Conservation (phyloP, 2,113 vertebrate species). For the Triplophysa dalaica region DNA sequence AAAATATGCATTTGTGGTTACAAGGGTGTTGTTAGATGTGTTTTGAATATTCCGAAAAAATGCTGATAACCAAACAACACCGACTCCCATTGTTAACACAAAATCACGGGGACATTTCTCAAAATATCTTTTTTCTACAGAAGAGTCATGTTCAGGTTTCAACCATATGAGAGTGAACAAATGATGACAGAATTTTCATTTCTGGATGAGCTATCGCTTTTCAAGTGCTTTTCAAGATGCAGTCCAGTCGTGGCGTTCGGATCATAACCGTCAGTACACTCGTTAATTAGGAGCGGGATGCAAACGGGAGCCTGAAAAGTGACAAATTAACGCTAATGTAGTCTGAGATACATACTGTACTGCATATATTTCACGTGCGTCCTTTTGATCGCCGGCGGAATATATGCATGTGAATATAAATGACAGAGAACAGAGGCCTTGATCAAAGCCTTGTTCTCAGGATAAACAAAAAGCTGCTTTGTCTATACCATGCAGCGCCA, state of each 20-base stretch:
- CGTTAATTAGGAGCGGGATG: slow-evolving; percentile 48
- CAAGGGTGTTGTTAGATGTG: too few species aligned
- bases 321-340: slow-evolving; percentile 50
- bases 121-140: too few species aligned
- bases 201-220: too few species aligned
- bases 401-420: slow-evolving; percentile 47
- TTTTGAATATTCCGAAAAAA: too few species aligned
- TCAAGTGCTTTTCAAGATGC: not conserved
- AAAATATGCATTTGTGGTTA: not conserved
- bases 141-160: too few species aligned
- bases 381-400: slow-evolving; percentile 50
- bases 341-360: slow-evolving; percentile 35
- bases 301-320: slow-evolving; percentile 44
- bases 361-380: slow-evolving; percentile 39
- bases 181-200: too few species aligned
- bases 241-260: slow-evolving; percentile 17
- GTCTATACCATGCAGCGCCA: slow-evolving; percentile 52
- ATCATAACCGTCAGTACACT: slow-evolving; percentile 42
- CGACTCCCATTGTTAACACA: too few species aligned
- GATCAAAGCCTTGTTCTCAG: slow-evolving; percentile 45
- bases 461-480: slow-evolving; percentile 44
- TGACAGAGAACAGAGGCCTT: slow-evolving; percentile 12
- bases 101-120: too few species aligned
- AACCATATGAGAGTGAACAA: too few species aligned
- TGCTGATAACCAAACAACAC: too few species aligned